Percentiles rank a stretch among this genome's conserved stretches.
Evolutionary conservation across 2,797 vertebrate genomes (phyloP).

Genomic region (Taeniopygia guttata): DNA sequence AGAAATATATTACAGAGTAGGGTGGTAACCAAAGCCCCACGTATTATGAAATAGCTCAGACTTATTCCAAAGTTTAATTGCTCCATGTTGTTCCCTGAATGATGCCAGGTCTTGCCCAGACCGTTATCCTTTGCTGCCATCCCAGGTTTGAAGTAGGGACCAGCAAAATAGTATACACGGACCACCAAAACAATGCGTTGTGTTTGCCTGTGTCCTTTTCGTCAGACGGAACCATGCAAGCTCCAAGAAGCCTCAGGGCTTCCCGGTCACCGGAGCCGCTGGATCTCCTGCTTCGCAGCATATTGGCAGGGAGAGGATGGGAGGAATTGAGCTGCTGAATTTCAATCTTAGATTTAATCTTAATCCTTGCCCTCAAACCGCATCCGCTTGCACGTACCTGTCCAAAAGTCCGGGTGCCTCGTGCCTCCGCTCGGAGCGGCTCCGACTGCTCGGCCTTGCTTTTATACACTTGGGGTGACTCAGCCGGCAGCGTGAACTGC

Average conservation of each 20-base stretch:
- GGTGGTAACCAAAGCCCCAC: neutral
- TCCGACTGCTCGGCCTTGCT: neutral
- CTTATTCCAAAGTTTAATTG: neutral
- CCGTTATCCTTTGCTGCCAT: neutral
- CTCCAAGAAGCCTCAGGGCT: neutral
- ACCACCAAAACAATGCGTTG: neutral
- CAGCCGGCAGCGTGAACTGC: constrained; percentile 1
- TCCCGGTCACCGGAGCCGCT: neutral
- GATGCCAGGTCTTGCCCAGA: neutral
- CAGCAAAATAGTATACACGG: neutral
- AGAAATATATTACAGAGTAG: neutral
- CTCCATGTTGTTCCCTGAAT: neutral
- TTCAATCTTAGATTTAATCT: neutral
- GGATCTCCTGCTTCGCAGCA: neutral
- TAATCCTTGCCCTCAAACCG: neutral
- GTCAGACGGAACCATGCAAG: neutral
- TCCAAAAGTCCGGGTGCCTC: neutral
- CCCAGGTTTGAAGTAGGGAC: neutral
- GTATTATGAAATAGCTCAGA: neutral
- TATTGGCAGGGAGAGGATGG: neutral
- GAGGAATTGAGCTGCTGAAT: neutral
- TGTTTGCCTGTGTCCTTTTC: neutral
- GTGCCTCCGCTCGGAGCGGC: neutral
- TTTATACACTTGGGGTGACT: constrained; percentile 46
- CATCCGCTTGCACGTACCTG: constrained; percentile 49